Evolutionary conservation across 2,113 vertebrate species (phyloP), one percentile per base, ranked within the genome.

Genomic region (Cyanoramphus novaezelandiae): DNA sequence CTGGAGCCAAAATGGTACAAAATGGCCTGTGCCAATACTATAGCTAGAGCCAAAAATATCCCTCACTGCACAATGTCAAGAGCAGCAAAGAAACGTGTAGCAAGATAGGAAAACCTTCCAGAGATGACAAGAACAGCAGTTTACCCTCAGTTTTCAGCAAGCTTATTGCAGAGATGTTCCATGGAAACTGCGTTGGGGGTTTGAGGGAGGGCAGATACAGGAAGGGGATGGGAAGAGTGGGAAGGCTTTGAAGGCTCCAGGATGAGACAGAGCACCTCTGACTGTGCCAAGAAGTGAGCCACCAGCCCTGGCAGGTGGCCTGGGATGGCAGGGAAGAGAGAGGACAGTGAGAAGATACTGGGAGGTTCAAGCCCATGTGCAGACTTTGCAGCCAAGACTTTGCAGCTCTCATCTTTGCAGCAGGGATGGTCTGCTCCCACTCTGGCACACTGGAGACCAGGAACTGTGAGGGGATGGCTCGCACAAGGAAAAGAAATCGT

Each of bases 371-470:
- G 53, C 25, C 11, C 11, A 19, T 10, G 37, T 53, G 49, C 13
- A 52, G n/a, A 17, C 47, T 60, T 43, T 41, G n/a, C n/a, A 81
- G 62, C 8, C 15, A 28, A 43, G 33, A 43, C 4, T 14, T 29
- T 8, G 9, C 2, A 62, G 49, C 7, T n/a, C 37, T 53, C 24
- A 21, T 15, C 18, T 39, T 31, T 59, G 27, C 65, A 62, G 53
- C 52, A 37, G 10, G 17, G 25, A 15, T 5, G 0, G 9, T 41
- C 35, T 50, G 49, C 64, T 84, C 20, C 44, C 10, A 43, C 0
- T 0, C 1, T 12, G 55, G 43, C 59, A 81, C 14, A 52, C 0
- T 0, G 28, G 21, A 82, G n/a, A 53, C 18, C 10, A 81, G 41
- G 35, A 75, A 50, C 33, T 39, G 31, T 28, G 27, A 86, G 20